Conservation (phyloP, 1,140 invertebrate species). For the Aphaenogaster rudis region DNA sequence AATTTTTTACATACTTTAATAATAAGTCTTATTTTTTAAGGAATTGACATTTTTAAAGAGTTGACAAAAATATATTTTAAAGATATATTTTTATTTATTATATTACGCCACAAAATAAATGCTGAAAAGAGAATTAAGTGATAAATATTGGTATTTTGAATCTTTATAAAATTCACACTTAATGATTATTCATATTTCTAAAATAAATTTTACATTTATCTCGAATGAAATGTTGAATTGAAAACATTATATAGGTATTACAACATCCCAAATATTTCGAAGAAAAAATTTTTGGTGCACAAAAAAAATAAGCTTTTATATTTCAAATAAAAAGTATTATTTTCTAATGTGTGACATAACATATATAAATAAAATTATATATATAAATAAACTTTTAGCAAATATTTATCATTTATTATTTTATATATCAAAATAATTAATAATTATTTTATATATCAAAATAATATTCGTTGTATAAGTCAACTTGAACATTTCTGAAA, state of each 20-base stretch:
- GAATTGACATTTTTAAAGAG: neutral
- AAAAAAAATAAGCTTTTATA: too few relatives aligned
- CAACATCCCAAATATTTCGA: neutral
- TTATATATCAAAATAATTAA: too few relatives aligned
- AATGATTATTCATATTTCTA: neutral
- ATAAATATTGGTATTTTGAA: neutral
- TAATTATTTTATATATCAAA: too few relatives aligned
- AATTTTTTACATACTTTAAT: neutral
- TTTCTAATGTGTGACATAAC: too few relatives aligned
- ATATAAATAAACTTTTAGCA: too few relatives aligned
- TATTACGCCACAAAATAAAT: neutral
- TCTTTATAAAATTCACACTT: neutral
- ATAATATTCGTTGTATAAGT: too few relatives aligned
- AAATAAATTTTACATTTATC: slow-evolving; percentile 3
- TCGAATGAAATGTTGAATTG: neutral
- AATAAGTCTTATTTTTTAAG: neutral
- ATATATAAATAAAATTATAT: too few relatives aligned
- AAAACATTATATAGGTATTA: neutral
- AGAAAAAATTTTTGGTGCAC: too few relatives aligned
- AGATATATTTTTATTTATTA: slow-evolving; percentile 1
- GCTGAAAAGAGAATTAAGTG: neutral
- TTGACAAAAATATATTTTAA: neutral
- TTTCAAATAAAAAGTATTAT: too few relatives aligned
- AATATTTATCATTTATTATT: too few relatives aligned
- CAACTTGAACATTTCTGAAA: too few relatives aligned